Evolutionary conservation across 2,113 vertebrate genomes (phyloP), one percentile per base, ranked within the genome.

Genomic region (Aphyosemion australe): DNA sequence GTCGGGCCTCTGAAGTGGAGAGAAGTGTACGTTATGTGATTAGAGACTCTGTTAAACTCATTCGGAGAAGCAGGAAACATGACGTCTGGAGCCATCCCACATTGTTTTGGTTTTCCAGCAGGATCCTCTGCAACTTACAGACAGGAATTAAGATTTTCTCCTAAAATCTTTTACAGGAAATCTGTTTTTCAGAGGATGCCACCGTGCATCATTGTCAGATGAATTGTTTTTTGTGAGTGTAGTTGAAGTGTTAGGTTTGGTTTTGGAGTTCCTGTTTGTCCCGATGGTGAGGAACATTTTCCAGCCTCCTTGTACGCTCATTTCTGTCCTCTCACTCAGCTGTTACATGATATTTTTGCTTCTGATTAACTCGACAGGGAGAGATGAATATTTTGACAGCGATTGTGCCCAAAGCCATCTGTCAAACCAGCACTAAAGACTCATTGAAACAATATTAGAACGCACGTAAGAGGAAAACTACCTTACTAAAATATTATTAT

Each of bases 11-110:
- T 73, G 65, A 80, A 69, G 78, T 72, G 76, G 51, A 72, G 59
- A 79, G 46, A 79, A 58, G 61, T 72, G 72, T 67, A 63, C 65
- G 54, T 80, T 62, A 51, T 60, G 66, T 73, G 76, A 84, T 86
- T 80, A 80, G 53, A 72, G 69, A 58, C 46, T 69, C 64, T 51
- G 63, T 79, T 61, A 14, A 66, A 65, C 12, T 21, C 69, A 65
- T 64, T 74, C 61, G 57, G 55, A 71, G 26, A 61, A 52, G 20
- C 42, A 49, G 59, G 42, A 74, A 76, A 75, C 60, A 56, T 48
- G 47, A 48, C n/a, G 47, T 69, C 66, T 82, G 60, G 54, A 67
- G 55, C 64, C 50, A 42, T 65, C 16, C 14, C 15, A 16, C 47
- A 62, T 42, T 26, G 14, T 47, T 76, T 48, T 61, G 37, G 46